These are phyloP conservation scores for Chrysotoxum bicinctum DNA, from an alignment of 2,888 invertebrate species.

Conservation along the genomic window DNA sequence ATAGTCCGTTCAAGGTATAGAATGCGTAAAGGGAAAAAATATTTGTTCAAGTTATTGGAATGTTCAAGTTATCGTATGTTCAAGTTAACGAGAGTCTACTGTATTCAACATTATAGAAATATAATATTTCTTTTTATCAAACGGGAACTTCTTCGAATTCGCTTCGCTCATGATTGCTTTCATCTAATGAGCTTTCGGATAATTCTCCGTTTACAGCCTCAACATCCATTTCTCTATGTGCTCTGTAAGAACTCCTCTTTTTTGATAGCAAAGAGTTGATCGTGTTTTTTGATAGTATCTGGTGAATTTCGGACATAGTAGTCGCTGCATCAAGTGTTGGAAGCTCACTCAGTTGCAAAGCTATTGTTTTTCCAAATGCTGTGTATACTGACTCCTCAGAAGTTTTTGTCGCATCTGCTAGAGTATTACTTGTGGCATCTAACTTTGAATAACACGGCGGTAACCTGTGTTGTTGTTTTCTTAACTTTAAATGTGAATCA, in stretches of 20 bases:
- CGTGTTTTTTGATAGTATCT: slow-evolving; percentile 21
- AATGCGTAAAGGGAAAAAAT: too few species aligned
- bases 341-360: slow-evolving; percentile 62
- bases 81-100: too few species aligned
- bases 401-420: not conserved
- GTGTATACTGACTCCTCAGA: slow-evolving; percentile 45
- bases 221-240: not conserved
- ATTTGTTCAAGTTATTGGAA: too few species aligned
- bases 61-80: too few species aligned
- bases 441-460: not conserved
- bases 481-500: not conserved
- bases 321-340: slow-evolving; percentile 54
- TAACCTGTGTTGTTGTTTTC: not conserved
- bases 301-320: slow-evolving; percentile 60
- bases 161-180: not conserved
- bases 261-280: slow-evolving; percentile 5
- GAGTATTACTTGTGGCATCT: not conserved
- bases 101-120: too few species aligned
- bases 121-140: too few species aligned
- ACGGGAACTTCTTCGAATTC: not conserved
- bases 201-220: not conserved
- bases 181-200: not conserved
- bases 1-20: too few species aligned
- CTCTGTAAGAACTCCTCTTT: not conserved
- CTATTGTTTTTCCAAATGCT: slow-evolving; percentile 66